A percentile compares a stretch with the other conserved stretches of the same genome.
phyloP scores from a whole-genome alignment of 2,797 vertebrate species.

The Coregonus suidteri region DNA sequence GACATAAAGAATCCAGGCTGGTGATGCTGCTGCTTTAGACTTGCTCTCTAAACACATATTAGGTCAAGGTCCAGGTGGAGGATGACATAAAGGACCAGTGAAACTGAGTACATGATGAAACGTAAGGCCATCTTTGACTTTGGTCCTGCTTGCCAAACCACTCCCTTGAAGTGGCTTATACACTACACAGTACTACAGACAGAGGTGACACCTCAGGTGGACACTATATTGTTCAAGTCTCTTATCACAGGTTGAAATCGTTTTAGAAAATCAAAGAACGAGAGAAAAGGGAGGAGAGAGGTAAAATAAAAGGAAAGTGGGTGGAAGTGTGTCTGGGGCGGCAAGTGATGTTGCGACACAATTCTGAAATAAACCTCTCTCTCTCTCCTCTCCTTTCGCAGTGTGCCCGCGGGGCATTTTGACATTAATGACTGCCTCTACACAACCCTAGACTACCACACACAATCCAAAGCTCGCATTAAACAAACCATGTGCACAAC shows the following conservation, averaged over 20 bases:
- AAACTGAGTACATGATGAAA: not conserved
- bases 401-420: conserved; percentile 67
- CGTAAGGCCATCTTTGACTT: not conserved
- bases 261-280: not conserved
- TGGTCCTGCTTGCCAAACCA: not conserved
- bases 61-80: not conserved
- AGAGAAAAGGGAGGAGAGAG: not conserved
- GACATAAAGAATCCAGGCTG: not conserved
- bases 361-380: conserved; percentile 62
- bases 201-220: not conserved
- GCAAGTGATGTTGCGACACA: conserved; percentile 58
- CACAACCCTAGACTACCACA: conserved; percentile 74
- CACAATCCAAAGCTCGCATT: conserved; percentile 73
- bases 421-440: conserved; percentile 78
- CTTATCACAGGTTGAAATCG: not conserved
- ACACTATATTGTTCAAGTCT: not conserved
- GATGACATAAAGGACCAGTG: not conserved
- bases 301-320: conserved; percentile 44
- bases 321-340: conserved; percentile 47
- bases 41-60: not conserved
- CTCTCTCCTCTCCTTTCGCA: conserved; percentile 39
- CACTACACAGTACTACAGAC: not conserved
- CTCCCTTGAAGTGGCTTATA: not conserved
- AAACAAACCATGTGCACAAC: conserved; percentile 77
- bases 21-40: not conserved